Conservation (phyloP, 2,888 invertebrate genomes). For the Leucoma salicis region DNA sequence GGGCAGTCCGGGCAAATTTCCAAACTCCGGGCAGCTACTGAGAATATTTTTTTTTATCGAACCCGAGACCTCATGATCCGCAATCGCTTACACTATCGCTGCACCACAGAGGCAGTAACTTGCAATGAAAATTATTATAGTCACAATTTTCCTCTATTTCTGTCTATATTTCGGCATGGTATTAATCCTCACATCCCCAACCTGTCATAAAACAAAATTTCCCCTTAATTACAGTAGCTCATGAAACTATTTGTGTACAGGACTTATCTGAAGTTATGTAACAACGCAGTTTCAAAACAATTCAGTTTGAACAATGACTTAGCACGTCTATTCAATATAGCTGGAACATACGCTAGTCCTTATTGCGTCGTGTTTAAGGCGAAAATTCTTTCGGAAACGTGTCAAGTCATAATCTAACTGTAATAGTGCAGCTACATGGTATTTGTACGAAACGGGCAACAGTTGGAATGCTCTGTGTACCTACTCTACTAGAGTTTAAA, state of each 20-base stretch:
- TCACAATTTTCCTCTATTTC: neutral
- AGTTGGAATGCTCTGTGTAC: conserved; percentile 30
- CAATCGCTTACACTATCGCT: no score
- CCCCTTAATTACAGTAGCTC: conserved; percentile 28
- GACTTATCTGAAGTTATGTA: conserved; percentile 37
- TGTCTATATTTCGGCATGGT: neutral
- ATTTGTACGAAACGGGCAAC: conserved; percentile 34
- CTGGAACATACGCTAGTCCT: conserved; percentile 14
- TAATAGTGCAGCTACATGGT: conserved; percentile 30
- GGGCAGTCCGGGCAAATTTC: no score
- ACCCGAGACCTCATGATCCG: no score
- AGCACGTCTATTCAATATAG: conserved; percentile 22
- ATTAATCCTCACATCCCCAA: conserved; percentile 20
- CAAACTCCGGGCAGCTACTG: no score
- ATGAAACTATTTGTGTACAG: conserved; percentile 32
- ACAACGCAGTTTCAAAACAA: conserved; percentile 34
- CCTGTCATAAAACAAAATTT: conserved; percentile 35
- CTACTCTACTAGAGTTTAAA: conserved; percentile 23
- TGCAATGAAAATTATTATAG: conserved; percentile 28
- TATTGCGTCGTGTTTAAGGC: conserved; percentile 17
- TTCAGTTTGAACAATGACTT: conserved; percentile 39
- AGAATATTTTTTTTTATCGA: no score
- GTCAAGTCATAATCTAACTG: conserved; percentile 24
- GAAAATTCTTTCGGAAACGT: conserved; percentile 17
- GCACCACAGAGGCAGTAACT: no score